Base-by-base conservation (phyloP, 2,113 vertebrate species). In the Boleophthalmus pectinirostris region DNA sequence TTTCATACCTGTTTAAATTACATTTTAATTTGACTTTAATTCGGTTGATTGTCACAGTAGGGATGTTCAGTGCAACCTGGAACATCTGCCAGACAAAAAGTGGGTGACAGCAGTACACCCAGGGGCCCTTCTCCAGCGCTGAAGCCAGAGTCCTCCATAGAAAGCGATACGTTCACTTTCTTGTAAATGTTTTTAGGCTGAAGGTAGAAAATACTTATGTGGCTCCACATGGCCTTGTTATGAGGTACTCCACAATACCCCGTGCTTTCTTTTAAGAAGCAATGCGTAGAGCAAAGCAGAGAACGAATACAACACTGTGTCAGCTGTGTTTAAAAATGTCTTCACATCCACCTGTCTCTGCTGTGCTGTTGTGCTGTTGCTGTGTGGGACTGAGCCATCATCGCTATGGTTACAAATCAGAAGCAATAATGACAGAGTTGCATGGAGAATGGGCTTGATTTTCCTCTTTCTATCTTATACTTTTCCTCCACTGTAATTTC, bases 401-500 rank as follows among this genome's bases (percentile, higher is more conserved):
- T 89, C 85, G 74, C 82, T 70, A 79, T 80, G 82, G 87, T 82
- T 86, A 84, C 78, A 78, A 90, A 77, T 87, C 85, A 79, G 69
- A 74, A 70, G 73, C 66, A 90, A 86, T 90, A 87, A 90, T 90
- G 86, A 84, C 70, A 78, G 81, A 54, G 51, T 86, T 60, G 81
- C 88, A 91, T 68, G 75, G 61, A 85, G 75, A 80, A 84, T 77
- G 80, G 72, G 51, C 73, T 71, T 75, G 78, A 78, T 68, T 82
- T 57, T 57, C 70, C 80, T 68, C 73, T 61, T 69, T 72, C 49
- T 58, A 76, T 82, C 80, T 82, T 76, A 79, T 74, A 75, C 68
- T 85, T 87, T 65, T 73, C 75, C 75, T 88, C 85, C 77, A 82
- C 73, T 88, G 79, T 82, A 89, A 89, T 92, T 92, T 90, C 74